These are phyloP conservation scores for Drosophila athabasca DNA, from an alignment of 1,140 invertebrate species.

Conservation along the genomic window DNA sequence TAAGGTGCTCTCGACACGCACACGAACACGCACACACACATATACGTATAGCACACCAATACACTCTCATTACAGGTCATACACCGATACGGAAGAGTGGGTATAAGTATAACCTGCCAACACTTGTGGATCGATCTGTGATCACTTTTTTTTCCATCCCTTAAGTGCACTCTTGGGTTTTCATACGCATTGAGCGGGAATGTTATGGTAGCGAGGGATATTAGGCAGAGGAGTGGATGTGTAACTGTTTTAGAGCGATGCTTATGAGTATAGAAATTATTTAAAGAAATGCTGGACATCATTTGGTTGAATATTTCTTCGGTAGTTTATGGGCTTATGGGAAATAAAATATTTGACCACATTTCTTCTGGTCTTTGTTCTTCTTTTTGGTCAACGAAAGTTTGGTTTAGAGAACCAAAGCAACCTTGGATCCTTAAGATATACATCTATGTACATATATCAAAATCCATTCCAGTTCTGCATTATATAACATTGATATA, in stretches of 20 bases:
- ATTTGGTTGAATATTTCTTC: no score
- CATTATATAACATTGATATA: no score
- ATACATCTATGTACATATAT: no score
- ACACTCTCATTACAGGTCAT: slow-evolving; percentile 6
- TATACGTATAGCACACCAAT: not conserved
- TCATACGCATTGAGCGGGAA: not conserved
- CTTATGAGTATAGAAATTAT: no score
- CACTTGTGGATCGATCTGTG: slow-evolving; percentile 61
- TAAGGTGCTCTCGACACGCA: slow-evolving; percentile 46
- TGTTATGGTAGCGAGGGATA: not conserved
- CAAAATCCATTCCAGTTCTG: no score
- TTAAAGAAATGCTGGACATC: no score
- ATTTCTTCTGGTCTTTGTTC: no score
- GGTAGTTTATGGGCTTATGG: no score
- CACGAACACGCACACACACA: slow-evolving; percentile 2
- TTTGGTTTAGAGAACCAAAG: no score
- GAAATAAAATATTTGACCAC: no score
- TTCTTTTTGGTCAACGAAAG: no score
- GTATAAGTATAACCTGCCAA: slow-evolving; percentile 52
- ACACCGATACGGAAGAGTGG: not conserved
- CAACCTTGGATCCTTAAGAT: no score
- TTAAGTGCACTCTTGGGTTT: slow-evolving; percentile 65
- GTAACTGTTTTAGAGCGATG: not conserved
- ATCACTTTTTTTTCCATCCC: slow-evolving; percentile 65
- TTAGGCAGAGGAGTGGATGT: not conserved